Base-by-base conservation (phyloP, 2,113 vertebrate genomes). In the Sinosuthora webbiana region DNA sequence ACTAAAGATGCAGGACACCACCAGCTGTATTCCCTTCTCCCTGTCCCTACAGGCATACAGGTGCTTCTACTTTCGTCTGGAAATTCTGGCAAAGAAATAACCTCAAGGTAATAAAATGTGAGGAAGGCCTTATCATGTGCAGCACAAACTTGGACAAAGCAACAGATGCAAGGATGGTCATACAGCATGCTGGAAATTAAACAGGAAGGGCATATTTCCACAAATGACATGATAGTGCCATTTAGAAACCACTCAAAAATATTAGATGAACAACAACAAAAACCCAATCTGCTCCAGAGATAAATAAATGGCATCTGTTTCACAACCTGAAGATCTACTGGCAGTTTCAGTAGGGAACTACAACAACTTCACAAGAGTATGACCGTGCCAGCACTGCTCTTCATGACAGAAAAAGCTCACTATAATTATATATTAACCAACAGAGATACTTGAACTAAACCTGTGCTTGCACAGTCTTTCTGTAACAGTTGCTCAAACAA, bases 221-320 rank as follows among this genome's bases (percentile, higher is more conserved):
- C 16, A 50, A 6, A 3, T 2, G 9, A 17, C 15, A 27, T 1
- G 2, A 60, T 3, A 42, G 31, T 2, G 1, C 4, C 28, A 52
- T 30, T 80, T 31, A 49, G 37, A 86, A 86, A 45, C 6, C 7
- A 8, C 25, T 57, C 11, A 65, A 63, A 83, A 69, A 10, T 4
- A 27, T 27, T 14, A 63, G 5, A 20, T 4, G 3, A 56, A 24
- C 7, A 39, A 57, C 56, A 53, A 53, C 13, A 49, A 23, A 24
- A 14, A 20, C 18, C 44, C 30, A 21, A 14, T 41, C 33, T 50
- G 10, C 19, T 42, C 47, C 35, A 11, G 3, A 1, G 2, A 42
- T 31, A 68, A 79, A 55, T 15, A 62, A 69, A 75, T 4, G 0
- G 6, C 4, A 33, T 4, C 25, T 63, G 0, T 25, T 41, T 47